These are phyloP conservation scores for Physocephala rufipes DNA, from an alignment of 2,888 invertebrate species.

Conservation along the genomic window DNA sequence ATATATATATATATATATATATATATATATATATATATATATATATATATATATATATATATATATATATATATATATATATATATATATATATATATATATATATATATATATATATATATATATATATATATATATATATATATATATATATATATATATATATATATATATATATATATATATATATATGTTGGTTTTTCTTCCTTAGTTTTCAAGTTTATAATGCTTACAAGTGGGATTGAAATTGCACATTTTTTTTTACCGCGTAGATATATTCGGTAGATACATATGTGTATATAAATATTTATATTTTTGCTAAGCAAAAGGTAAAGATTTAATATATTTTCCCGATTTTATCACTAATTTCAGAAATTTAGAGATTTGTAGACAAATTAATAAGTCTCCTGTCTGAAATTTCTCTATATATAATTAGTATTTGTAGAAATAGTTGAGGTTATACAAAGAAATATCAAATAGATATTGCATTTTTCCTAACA, in stretches of 20 bases:
- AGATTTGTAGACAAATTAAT: slow-evolving; percentile 9
- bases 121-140: slow-evolving; percentile 44
- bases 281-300: not conserved
- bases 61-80: slow-evolving; percentile 46
- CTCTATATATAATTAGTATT: slow-evolving; percentile 18
- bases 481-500: slow-evolving; percentile 23
- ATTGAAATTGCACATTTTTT: too few relatives aligned
- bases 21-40: slow-evolving; percentile 46
- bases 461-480: slow-evolving; percentile 27
- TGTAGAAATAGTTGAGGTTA: slow-evolving; percentile 5
- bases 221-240: too few relatives aligned
- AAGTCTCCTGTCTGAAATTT: not conserved
- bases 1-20: slow-evolving; percentile 45
- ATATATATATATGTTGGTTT: slow-evolving; percentile 42
- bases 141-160: slow-evolving; percentile 45
- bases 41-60: slow-evolving; percentile 44
- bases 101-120: slow-evolving; percentile 46
- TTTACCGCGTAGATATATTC: too few relatives aligned
- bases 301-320: not conserved
- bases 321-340: not conserved
- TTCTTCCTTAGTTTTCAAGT: not conserved
- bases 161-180: slow-evolving; percentile 46
- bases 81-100: slow-evolving; percentile 44
- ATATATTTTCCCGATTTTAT: not conserved
- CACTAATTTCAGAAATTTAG: slow-evolving; percentile 6